Evolutionary conservation across 2,888 invertebrate species (phyloP).

Genomic region (Allolobophora icterica): DNA sequence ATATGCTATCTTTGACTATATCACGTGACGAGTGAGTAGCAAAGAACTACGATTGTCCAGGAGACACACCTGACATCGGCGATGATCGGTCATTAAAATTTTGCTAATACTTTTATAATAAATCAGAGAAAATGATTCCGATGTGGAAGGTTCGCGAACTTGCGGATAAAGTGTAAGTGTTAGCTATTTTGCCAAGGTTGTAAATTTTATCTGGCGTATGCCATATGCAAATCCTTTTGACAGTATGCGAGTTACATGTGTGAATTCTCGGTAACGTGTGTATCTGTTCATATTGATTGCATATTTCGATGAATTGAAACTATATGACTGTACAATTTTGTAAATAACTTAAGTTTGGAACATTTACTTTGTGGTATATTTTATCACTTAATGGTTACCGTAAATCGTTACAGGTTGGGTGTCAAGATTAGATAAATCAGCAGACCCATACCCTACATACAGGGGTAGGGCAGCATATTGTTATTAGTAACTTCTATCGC

Average conservation of each 20-base stretch:
- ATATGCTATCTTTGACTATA: neutral
- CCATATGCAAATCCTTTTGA: neutral
- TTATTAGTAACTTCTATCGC: too few relatives aligned
- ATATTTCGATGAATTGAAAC: too few relatives aligned
- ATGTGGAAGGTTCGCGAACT: constrained; percentile 49
- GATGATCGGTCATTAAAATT: neutral
- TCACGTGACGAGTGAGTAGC: neutral
- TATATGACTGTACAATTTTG: too few relatives aligned
- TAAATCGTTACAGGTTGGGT: too few relatives aligned
- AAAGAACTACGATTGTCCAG: neutral
- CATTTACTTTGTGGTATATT: too few relatives aligned
- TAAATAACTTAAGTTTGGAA: too few relatives aligned
- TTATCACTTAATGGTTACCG: too few relatives aligned
- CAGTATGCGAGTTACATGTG: neutral
- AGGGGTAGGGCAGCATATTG: too few relatives aligned
- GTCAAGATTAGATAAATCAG: too few relatives aligned
- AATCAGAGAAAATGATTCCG: constrained; percentile 36
- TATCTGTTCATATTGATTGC: too few relatives aligned
- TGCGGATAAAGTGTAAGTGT: constrained; percentile 49
- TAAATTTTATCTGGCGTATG: neutral
- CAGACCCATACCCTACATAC: too few relatives aligned
- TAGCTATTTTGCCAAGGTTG: neutral
- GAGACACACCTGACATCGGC: neutral
- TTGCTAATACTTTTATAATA: neutral
- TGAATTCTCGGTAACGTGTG: neutral